These are phyloP conservation scores for Heliconius erato DNA, from an alignment of 2,888 invertebrate species.

Conservation along the genomic window DNA sequence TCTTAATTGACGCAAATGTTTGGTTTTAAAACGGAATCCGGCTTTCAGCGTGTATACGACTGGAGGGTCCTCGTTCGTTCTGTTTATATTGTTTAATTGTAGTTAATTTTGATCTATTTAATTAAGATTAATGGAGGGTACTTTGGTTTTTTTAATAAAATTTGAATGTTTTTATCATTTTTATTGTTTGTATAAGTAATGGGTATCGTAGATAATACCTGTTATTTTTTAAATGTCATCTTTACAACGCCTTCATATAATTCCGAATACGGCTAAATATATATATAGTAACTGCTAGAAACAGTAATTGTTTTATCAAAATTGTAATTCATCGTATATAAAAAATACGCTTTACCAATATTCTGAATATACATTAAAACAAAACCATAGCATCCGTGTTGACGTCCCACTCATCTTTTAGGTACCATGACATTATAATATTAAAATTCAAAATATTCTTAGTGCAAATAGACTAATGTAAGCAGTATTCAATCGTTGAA, in stretches of 20 bases:
- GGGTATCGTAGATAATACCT: too few relatives aligned
- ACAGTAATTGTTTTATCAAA: too few relatives aligned
- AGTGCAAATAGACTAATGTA: too few relatives aligned
- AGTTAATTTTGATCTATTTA: not conserved
- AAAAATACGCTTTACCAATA: not conserved
- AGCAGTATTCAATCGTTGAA: too few relatives aligned
- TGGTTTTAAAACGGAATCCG: slow-evolving; percentile 31
- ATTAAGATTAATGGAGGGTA: not conserved
- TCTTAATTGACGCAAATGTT: slow-evolving; percentile 46
- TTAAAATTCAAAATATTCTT: too few relatives aligned
- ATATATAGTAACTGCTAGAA: too few relatives aligned
- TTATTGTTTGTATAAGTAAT: too few relatives aligned
- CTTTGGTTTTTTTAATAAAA: not conserved
- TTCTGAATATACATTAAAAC: not conserved
- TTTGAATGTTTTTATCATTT: too few relatives aligned
- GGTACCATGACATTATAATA: not conserved
- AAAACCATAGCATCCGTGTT: not conserved
- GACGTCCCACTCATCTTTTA: slow-evolving; percentile 3
- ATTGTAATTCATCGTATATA: too few relatives aligned
- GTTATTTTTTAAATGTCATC: too few relatives aligned
- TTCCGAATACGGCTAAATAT: too few relatives aligned
- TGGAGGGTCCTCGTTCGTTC: slow-evolving; percentile 22
- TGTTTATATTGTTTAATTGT: slow-evolving; percentile 20
- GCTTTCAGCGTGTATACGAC: slow-evolving; percentile 7
- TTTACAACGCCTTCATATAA: too few relatives aligned